phyloP scores from a whole-genome alignment of 2,797 vertebrate species.

The Acanthurus leucopareius region DNA sequence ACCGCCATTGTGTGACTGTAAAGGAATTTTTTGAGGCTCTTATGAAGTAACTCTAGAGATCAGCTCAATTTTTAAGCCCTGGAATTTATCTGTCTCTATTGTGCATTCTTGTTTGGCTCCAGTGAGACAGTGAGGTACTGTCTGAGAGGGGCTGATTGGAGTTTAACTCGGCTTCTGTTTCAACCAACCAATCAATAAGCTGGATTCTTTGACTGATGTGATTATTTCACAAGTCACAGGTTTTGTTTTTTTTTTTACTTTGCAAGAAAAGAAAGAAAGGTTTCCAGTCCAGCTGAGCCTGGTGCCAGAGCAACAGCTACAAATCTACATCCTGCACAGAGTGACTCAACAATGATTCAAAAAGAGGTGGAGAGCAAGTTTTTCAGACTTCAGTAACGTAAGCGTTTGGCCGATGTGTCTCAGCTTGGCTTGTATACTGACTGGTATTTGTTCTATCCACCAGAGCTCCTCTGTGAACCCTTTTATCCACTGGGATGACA shows the following conservation, averaged over 20 bases:
- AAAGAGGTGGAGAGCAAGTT: constrained; percentile 26
- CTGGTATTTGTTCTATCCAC: constrained; percentile 55
- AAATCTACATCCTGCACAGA: constrained; percentile 18
- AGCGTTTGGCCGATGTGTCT: constrained; percentile 31
- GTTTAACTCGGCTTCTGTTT: constrained; percentile 8
- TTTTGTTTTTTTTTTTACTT: too few relatives aligned
- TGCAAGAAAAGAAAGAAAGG: constrained; percentile 7
- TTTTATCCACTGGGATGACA: constrained; percentile 61
- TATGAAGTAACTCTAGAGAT: constrained; percentile 15
- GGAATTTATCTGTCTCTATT: constrained; percentile 41
- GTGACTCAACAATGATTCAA: constrained; percentile 47
- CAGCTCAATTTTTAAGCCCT: constrained; percentile 10
- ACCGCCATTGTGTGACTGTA: background rate
- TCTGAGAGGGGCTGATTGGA: constrained; percentile 17
- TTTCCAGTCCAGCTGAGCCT: background rate
- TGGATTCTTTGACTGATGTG: background rate
- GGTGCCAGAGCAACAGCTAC: constrained; percentile 4
- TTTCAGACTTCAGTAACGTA: constrained; percentile 36
- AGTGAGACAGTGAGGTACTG: background rate
- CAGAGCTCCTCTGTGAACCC: constrained; percentile 46
- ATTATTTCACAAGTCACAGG: constrained; percentile 9
- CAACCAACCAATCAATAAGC: constrained; percentile 2
- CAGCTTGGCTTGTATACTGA: constrained; percentile 42
- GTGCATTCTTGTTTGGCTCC: constrained; percentile 31
- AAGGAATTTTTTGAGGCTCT: background rate